Percentiles rank a stretch among this genome's conserved stretches.
These are phyloP conservation scores for Drosophila serrata DNA, from an alignment of 1,140 invertebrate genomes.

Conservation along the genomic window DNA sequence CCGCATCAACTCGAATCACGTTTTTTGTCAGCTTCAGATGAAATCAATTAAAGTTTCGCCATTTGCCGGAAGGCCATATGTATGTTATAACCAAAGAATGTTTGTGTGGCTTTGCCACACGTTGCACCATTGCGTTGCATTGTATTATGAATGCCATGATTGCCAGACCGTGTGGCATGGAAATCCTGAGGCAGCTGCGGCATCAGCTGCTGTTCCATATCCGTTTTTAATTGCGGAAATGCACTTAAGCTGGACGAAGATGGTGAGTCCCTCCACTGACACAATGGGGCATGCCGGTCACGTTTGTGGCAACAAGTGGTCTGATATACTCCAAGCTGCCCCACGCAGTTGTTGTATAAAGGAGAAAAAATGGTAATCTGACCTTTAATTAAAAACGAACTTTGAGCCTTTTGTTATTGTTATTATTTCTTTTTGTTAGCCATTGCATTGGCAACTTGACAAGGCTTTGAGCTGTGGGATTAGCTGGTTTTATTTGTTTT, in stretches of 20 bases:
- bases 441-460: slow-evolving; percentile 11
- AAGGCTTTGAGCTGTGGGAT: slow-evolving; percentile 20
- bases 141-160: slow-evolving; percentile 27
- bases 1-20: slow-evolving; percentile 30
- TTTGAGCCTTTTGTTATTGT: slow-evolving; percentile 5
- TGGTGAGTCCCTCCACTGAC: slow-evolving; percentile 15
- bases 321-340: slow-evolving; percentile 16
- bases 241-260: slow-evolving; percentile 58
- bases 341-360: background rate
- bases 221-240: slow-evolving; percentile 81
- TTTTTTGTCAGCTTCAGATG: slow-evolving; percentile 25
- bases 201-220: slow-evolving; percentile 51
- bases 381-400: slow-evolving; percentile 53
- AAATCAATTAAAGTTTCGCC: slow-evolving; percentile 54
- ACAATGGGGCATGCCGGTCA: slow-evolving; percentile 60
- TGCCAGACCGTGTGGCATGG: background rate
- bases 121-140: slow-evolving; percentile 40
- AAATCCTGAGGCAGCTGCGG: background rate
- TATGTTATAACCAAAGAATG: background rate
- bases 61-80: background rate
- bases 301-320: slow-evolving; percentile 77
- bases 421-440: background rate
- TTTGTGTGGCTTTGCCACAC: slow-evolving; percentile 43
- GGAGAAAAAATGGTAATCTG: slow-evolving; percentile 10
- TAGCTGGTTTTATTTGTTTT: slow-evolving; percentile 11